Base-by-base conservation (phyloP, 2,113 vertebrate genomes). In the Cepphus grylle region DNA sequence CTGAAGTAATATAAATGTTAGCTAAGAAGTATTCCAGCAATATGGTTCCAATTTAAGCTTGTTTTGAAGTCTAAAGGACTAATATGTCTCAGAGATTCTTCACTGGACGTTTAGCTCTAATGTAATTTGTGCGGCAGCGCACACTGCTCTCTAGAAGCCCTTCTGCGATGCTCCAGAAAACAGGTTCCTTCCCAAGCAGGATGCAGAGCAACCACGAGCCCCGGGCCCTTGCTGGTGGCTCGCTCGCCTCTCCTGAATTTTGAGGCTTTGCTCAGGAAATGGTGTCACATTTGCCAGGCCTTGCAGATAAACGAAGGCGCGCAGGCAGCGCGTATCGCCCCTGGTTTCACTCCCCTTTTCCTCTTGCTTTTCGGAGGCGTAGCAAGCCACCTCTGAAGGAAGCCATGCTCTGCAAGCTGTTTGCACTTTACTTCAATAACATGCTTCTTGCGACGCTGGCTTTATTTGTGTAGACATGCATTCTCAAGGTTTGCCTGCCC, bases 31-130 rank as follows among this genome's bases (percentile, higher is more conserved):
- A 97, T 98, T 98, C 97, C 96, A 94, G 97, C 97, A 98, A 98
- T 98, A 97, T 98, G 98, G 98, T 99, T 99, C 98, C 98, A 98
- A 99, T 99, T 99, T 98, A 98, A 93, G 85, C 93, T 97, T 95
- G 98, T 98, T 98, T 98, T 98, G 98, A 98, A 98, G 98, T 98
- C 97, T 95, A 97, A 97, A 98, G 97, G 96, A 97, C 98, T 98
- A 97, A 98, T 98, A 98, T 97, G 98, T 98, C 98, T 98, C 97
- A 66, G 96, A 91, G 97, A 98, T 97, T 98, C 98, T 97, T 96
- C 97, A 87, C 95, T 97, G 97, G 97, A 97, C 95, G 67, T 96
- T 95, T 81, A 98, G 98, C 95, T 96, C 96, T 98, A 97, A 97
- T 97, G 91, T 96, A 95, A 98, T 98, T 98, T 97, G 98, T 67